Conservation (phyloP, 2,797 vertebrate genomes). For the Chelidonichthys spinosus region DNA sequence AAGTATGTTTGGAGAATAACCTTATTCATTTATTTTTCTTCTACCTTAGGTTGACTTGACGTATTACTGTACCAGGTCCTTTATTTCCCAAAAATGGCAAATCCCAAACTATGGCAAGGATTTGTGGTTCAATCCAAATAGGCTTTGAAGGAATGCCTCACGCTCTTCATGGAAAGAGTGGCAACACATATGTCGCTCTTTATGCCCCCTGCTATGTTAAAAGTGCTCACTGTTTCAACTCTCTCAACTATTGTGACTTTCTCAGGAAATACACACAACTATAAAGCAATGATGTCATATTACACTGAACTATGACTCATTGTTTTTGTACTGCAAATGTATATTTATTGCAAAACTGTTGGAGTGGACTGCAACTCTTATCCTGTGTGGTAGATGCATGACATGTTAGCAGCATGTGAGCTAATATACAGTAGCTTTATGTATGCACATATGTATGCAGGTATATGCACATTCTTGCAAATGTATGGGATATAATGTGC, state of each 20-base stretch:
- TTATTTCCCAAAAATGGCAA: too few species aligned
- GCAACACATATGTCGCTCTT: not conserved
- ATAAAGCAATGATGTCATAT: not conserved
- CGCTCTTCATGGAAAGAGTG: not conserved
- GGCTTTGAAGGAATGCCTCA: not conserved
- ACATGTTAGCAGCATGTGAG: constrained; percentile 20
- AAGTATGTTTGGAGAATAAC: too few species aligned
- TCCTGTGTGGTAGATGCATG: not conserved
- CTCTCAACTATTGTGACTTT: not conserved
- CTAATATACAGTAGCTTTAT: not conserved
- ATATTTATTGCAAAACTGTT: not conserved
- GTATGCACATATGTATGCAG: not conserved
- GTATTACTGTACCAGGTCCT: too few species aligned
- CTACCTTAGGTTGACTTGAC: too few species aligned
- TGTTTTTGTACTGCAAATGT: not conserved
- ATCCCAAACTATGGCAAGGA: too few species aligned
- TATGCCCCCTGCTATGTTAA: not conserved
- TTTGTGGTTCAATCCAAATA: not conserved
- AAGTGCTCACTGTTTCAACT: not conserved
- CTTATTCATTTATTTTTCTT: too few species aligned
- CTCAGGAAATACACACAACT: not conserved
- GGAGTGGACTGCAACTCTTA: not conserved
- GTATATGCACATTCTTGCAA: not conserved
- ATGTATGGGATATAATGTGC: not conserved
- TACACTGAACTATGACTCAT: not conserved